Evolutionary conservation across 1,140 invertebrate genomes (phyloP), one percentile per base, ranked within the genome.

Genomic region (Laupala kohalensis): DNA sequence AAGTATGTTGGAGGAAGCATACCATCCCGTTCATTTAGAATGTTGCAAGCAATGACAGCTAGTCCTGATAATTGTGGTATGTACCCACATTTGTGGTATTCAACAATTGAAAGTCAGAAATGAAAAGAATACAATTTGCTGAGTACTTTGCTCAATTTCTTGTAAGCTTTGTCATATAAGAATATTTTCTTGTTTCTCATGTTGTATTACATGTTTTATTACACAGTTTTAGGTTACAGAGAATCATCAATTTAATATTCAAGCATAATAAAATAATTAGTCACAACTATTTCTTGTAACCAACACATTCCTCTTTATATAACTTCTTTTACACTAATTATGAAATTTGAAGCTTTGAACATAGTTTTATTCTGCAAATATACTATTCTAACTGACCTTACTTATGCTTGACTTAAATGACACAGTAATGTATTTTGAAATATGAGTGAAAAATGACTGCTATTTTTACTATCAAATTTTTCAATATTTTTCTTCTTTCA

Each of bases 1-100:
- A 91, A 90, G 77, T 95, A 95, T 77, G 90, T 84, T 71, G 92
- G 92, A 72, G 88, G 89, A 77, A 87, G 89, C 75, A 94, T 94
- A 79, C 93, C 93, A 65, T 93, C 92, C 73, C 86, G 91, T 78
- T 93, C 92, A 24, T 95, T 95, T 79, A 87, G 87, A 79, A 89
- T 94, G 78, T 81, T 95, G 53, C 92, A 94, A 81, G 88, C 89
- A 28, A 92, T 93, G 90, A 92, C 90, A 65, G 85, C 85, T 74
- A 85, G 85, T 74, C 81, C 86, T 71, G 84, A 87, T 75, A 82
- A 81, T 77, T 76, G 79, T 72, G 80, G 82, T 83, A 77, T 80
- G 78, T 79, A 53, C n/a, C 15, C 27, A 26, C 65, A n/a, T 65
- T 5, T 13, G 9, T 53, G 37, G 9, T 53, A 13, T 9, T 53